Evolutionary conservation across 2,113 vertebrate species (phyloP).

Genomic region (Nibea coibor): DNA sequence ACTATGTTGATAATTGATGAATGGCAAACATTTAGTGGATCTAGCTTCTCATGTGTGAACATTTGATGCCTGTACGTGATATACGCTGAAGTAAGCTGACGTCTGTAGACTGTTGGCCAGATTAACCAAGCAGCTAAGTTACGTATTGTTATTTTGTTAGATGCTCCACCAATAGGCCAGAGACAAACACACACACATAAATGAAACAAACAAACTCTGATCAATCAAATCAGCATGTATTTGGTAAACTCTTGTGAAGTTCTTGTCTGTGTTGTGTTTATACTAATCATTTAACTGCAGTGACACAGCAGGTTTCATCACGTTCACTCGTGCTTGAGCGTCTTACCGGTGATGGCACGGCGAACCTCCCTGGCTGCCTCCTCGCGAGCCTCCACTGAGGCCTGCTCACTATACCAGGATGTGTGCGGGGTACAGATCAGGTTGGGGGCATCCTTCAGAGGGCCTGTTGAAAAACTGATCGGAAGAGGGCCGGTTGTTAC

Average conservation of each 20-base stretch:
- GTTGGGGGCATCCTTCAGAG: slow-evolving; percentile 92
- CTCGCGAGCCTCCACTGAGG: slow-evolving; percentile 91
- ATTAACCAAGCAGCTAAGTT: not conserved
- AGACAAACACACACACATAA: not conserved
- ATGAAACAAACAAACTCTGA: not conserved
- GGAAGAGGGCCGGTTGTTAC: slow-evolving; percentile 4
- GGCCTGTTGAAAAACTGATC: slow-evolving; percentile 89
- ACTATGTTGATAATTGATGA: not conserved
- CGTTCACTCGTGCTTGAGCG: not conserved
- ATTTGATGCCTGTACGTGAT: not conserved
- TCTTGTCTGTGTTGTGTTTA: not conserved
- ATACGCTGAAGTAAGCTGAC: not conserved
- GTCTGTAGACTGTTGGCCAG: not conserved
- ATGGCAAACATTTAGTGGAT: not conserved
- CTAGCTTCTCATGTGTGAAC: not conserved
- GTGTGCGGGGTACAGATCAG: slow-evolving; percentile 93
- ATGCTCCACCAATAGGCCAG: not conserved
- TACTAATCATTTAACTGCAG: not conserved
- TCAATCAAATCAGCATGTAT: not conserved
- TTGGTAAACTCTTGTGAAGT: too few relatives aligned
- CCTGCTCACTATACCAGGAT: slow-evolving; percentile 94
- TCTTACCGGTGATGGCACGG: slow-evolving; percentile 90
- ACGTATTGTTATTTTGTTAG: not conserved
- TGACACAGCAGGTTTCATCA: not conserved
- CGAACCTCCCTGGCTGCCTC: slow-evolving; percentile 92